Evolutionary conservation across 2,797 vertebrate genomes (phyloP).

Genomic region (Salarias fasciatus): DNA sequence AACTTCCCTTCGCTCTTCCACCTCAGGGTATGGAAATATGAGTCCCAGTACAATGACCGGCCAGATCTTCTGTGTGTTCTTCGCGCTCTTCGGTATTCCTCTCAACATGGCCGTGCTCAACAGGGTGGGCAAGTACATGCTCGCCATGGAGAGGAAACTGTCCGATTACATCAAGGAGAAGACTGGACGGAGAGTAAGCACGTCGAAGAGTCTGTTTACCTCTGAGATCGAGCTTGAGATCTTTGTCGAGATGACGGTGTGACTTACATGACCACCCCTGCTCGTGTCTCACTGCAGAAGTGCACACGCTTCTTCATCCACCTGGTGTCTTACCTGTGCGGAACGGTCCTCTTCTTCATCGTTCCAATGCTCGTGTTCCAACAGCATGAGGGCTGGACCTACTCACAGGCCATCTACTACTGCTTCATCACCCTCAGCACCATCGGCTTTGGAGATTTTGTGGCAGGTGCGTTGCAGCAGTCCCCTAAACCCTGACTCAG

Average conservation of each 20-base stretch:
- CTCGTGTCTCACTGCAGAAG: slow-evolving; percentile 55
- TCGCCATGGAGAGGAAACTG: slow-evolving; percentile 81
- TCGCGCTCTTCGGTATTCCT: slow-evolving; percentile 92
- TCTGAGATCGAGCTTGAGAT: too few relatives aligned
- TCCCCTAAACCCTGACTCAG: too few relatives aligned
- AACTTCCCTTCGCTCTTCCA: slow-evolving; percentile 7
- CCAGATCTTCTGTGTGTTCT: slow-evolving; percentile 93
- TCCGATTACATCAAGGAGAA: slow-evolving; percentile 74
- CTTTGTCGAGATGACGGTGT: background rate
- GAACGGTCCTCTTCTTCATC: slow-evolving; percentile 85
- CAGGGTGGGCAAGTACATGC: slow-evolving; percentile 90
- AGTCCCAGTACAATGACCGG: slow-evolving; percentile 83
- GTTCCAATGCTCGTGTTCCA: slow-evolving; percentile 88
- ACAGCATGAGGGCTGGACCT: slow-evolving; percentile 89
- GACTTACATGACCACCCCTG: background rate
- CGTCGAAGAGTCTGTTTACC: too few relatives aligned
- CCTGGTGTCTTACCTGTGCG: slow-evolving; percentile 75
- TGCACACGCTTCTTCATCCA: slow-evolving; percentile 79
- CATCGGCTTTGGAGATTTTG: slow-evolving; percentile 93
- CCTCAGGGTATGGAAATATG: slow-evolving; percentile 91
- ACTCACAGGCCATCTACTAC: slow-evolving; percentile 90
- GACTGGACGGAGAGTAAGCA: slow-evolving; percentile 81
- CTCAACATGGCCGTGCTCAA: slow-evolving; percentile 91
- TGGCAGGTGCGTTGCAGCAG: slow-evolving; percentile 82
- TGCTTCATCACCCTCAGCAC: slow-evolving; percentile 95